Conservation (phyloP, 2,888 invertebrate genomes). For the Zelleria hepariella region DNA sequence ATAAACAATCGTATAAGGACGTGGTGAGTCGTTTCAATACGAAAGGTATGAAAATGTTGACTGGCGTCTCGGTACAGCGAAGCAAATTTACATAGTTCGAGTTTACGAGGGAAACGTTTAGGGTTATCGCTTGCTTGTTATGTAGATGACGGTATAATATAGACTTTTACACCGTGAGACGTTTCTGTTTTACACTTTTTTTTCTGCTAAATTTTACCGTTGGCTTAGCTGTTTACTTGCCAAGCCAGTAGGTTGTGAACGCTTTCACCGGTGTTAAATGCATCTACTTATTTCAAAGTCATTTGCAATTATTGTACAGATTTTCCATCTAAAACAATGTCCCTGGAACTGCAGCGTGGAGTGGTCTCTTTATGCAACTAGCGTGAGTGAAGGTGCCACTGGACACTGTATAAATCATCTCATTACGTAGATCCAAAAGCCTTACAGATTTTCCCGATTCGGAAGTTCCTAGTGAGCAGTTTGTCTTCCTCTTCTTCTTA, state of each 20-base stretch:
- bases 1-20: not conserved
- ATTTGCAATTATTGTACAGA: not conserved
- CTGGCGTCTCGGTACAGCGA: not conserved
- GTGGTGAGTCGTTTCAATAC: constrained; percentile 8
- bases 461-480: too few relatives aligned
- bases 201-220: not conserved
- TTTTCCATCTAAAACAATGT: too few relatives aligned
- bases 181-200: not conserved
- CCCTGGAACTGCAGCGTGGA: too few relatives aligned
- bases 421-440: too few relatives aligned
- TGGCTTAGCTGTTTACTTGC: not conserved
- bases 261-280: not conserved
- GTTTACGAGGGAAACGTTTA: constrained; percentile 24
- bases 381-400: too few relatives aligned
- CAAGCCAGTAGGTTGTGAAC: not conserved
- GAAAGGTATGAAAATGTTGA: constrained; percentile 39
- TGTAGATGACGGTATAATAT: not conserved
- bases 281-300: not conserved
- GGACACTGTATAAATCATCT: too few relatives aligned
- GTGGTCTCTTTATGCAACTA: too few relatives aligned
- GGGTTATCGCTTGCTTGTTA: constrained; percentile 29
- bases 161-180: not conserved
- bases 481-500: too few relatives aligned
- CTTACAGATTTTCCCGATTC: too few relatives aligned
- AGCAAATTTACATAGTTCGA: constrained; percentile 40